phyloP scores from a whole-genome alignment of 2,113 vertebrate species.

The Ivindomyrus marchei region DNA sequence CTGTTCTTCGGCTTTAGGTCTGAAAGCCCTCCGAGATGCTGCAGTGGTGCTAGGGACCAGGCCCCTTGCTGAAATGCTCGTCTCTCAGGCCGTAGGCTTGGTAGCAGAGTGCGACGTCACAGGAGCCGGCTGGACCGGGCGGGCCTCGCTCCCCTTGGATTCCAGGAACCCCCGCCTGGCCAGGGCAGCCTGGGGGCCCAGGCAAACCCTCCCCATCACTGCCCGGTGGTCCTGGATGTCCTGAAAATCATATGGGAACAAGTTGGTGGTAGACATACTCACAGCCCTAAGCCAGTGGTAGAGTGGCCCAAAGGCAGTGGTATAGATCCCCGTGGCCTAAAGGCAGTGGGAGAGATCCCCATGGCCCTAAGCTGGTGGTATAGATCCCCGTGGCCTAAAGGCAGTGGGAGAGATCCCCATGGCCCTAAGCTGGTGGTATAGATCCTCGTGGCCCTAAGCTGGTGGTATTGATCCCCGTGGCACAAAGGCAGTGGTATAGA shows the following conservation, averaged over 20 bases:
- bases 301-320: no score
- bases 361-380: no score
- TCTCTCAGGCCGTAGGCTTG: conserved; percentile 37
- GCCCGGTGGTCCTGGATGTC: conserved; percentile 46
- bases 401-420: no score
- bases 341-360: not conserved
- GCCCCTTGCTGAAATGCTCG: conserved; percentile 50
- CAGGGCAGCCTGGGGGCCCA: conserved; percentile 44
- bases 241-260: conserved; percentile 24
- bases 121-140: conserved; percentile 44
- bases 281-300: not conserved
- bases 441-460: no score
- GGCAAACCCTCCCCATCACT: conserved; percentile 41
- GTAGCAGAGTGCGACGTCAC: conserved; percentile 49
- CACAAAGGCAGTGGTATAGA: no score
- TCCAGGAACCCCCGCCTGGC: conserved; percentile 44
- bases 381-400: no score
- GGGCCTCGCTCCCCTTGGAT: conserved; percentile 48
- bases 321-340: no score
- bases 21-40: not conserved
- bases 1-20: conserved; percentile 7
- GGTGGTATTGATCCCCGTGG: no score
- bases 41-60: conserved; percentile 39
- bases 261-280: not conserved
- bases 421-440: no score